Percentiles rank a stretch among this genome's conserved stretches.
These are phyloP conservation scores for Lamprotornis superbus DNA, from an alignment of 2,113 vertebrate species.

Conservation along the genomic window DNA sequence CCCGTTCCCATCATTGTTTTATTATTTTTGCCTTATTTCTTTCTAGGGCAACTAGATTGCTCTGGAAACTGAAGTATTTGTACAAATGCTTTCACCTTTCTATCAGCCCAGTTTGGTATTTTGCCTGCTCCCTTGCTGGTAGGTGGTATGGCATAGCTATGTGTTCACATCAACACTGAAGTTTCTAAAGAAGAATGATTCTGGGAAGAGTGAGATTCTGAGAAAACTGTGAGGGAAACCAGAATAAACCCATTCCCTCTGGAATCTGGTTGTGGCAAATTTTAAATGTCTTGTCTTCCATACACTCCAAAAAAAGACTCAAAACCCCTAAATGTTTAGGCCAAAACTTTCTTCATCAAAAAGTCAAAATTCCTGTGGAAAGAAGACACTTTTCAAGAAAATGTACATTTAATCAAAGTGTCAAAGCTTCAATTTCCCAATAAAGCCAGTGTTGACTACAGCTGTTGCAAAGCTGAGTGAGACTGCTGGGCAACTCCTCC, in stretches of 20 bases:
- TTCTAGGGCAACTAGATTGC: background rate
- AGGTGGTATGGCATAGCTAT: background rate
- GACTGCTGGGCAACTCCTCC: background rate
- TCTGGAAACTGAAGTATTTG: background rate
- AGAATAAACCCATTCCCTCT: background rate
- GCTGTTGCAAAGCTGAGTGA: background rate
- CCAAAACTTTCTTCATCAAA: slow-evolving; percentile 17
- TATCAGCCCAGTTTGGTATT: background rate
- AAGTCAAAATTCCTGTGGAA: slow-evolving; percentile 50
- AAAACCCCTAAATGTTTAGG: background rate
- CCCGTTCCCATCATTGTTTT: slow-evolving; percentile 1
- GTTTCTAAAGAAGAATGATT: background rate
- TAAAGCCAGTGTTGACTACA: background rate
- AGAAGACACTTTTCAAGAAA: slow-evolving; percentile 35
- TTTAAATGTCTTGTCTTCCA: background rate
- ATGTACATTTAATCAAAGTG: background rate
- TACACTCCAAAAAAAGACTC: background rate
- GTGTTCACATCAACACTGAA: background rate
- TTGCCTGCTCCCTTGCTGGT: background rate
- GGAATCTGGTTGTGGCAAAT: slow-evolving; percentile 10
- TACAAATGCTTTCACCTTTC: background rate
- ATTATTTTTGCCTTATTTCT: slow-evolving; percentile 1
- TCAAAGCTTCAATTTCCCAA: background rate
- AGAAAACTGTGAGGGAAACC: slow-evolving; percentile 12
- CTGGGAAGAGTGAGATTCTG: slow-evolving; percentile 18